Evolutionary conservation across 2,888 invertebrate genomes (phyloP).

Genomic region (Rhagonycha fulva): DNA sequence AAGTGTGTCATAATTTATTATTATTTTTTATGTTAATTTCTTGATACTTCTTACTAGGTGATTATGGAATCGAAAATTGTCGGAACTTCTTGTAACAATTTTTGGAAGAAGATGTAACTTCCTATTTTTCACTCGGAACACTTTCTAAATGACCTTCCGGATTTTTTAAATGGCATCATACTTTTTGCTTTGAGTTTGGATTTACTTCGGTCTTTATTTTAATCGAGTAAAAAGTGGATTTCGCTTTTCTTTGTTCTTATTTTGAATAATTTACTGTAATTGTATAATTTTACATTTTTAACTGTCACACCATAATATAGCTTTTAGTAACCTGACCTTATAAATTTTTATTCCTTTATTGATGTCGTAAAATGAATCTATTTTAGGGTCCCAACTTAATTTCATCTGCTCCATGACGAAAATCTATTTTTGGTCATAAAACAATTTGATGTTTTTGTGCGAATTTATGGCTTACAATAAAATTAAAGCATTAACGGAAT

Average conservation of each 20-base stretch:
- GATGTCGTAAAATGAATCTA: background rate
- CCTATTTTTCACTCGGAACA: background rate
- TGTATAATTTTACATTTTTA: background rate
- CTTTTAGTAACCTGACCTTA: background rate
- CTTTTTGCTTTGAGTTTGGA: background rate
- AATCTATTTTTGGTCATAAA: background rate
- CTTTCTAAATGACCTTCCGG: background rate
- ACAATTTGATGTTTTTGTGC: background rate
- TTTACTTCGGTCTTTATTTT: background rate
- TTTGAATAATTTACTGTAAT: background rate
- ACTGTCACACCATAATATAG: background rate
- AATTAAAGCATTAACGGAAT: background rate
- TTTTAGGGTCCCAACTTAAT: background rate
- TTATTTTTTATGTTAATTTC: background rate
- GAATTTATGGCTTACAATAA: background rate
- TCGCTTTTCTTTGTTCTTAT: background rate
- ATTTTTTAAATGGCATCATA: background rate
- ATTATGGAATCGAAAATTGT: background rate
- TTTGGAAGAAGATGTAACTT: background rate
- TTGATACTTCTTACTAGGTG: background rate
- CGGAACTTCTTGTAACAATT: background rate
- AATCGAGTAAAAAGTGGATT: background rate
- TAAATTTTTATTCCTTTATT: background rate
- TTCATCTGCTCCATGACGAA: background rate
- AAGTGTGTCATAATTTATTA: background rate